phyloP scores from a whole-genome alignment of 1,140 invertebrate species.

The Musca vetustissima region DNA sequence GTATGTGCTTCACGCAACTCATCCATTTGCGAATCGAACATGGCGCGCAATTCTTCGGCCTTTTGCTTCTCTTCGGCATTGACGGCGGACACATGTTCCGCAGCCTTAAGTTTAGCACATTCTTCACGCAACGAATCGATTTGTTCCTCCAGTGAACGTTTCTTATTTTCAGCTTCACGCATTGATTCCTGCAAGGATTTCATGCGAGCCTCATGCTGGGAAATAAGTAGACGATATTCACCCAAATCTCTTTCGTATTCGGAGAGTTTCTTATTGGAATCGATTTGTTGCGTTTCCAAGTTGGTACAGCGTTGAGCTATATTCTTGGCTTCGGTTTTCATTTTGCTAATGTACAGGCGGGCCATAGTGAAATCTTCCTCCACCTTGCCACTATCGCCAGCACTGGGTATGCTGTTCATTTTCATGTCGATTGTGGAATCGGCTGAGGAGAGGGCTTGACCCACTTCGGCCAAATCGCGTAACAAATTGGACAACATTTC shows the following conservation, averaged over 20 bases:
- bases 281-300: constrained; percentile 82
- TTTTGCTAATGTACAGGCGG: constrained; percentile 94
- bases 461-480: constrained; percentile 94
- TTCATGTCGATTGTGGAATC: constrained; percentile 72
- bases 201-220: constrained; percentile 95
- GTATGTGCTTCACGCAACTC: constrained; percentile 91
- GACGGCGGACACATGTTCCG: constrained; percentile 69
- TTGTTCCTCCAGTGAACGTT: constrained; percentile 89
- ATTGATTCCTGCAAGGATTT: constrained; percentile 92
- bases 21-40: constrained; percentile 91
- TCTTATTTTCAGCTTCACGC: constrained; percentile 92
- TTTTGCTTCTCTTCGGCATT: constrained; percentile 86
- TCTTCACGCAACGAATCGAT: constrained; percentile 91
- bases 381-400: constrained; percentile 71
- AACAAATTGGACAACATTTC: constrained; percentile 94
- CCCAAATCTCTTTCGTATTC: constrained; percentile 90
- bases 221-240: constrained; percentile 88
- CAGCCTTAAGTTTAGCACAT: constrained; percentile 88
- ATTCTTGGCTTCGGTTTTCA: constrained; percentile 97
- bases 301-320: constrained; percentile 79
- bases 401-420: constrained; percentile 67
- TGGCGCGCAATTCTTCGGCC: constrained; percentile 78
- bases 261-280: constrained; percentile 90
- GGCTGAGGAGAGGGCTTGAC: constrained; percentile 78
- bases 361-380: constrained; percentile 99